Evolutionary conservation across 2,888 invertebrate genomes (phyloP).

Genomic region (Sussaba pulchella): DNA sequence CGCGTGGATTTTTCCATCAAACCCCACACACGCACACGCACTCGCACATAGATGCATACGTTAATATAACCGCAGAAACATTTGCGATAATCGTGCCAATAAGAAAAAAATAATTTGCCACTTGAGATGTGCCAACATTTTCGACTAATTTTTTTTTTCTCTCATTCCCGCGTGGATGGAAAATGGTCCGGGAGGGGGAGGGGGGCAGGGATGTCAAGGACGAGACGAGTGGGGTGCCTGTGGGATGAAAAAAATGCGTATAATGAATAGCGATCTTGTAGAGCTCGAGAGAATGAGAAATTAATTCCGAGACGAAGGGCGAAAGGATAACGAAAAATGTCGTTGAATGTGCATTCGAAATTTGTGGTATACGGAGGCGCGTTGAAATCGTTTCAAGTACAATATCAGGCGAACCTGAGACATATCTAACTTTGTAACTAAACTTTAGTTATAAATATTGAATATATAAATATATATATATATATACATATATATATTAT

Average conservation of each 20-base stretch:
- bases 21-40: conserved; percentile 28
- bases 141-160: conserved; percentile 32
- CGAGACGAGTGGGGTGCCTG: conserved; percentile 32
- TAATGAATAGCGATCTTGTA: conserved; percentile 56
- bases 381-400: conserved; percentile 82
- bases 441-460: conserved; percentile 70
- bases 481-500: conserved; percentile 44
- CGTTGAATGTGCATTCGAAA: conserved; percentile 69
- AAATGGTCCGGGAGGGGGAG: not conserved
- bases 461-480: conserved; percentile 42
- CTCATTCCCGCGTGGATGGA: conserved; percentile 30
- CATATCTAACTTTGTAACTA: conserved; percentile 84
- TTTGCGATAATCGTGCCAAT: conserved; percentile 81
- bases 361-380: conserved; percentile 60
- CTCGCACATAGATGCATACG: conserved; percentile 19
- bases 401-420: conserved; percentile 83
- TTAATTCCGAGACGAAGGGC: conserved; percentile 22
- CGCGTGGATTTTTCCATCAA: conserved; percentile 41
- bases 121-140: conserved; percentile 82
- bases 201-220: conserved; percentile 10
- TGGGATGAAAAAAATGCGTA: conserved; percentile 47
- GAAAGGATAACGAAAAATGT: conserved; percentile 55
- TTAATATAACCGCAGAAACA: conserved; percentile 38
- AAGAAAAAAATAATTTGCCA: conserved; percentile 79
- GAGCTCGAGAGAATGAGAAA: conserved; percentile 22